Base-by-base conservation (phyloP, 2,113 vertebrate genomes). In the Picathartes gymnocephalus region DNA sequence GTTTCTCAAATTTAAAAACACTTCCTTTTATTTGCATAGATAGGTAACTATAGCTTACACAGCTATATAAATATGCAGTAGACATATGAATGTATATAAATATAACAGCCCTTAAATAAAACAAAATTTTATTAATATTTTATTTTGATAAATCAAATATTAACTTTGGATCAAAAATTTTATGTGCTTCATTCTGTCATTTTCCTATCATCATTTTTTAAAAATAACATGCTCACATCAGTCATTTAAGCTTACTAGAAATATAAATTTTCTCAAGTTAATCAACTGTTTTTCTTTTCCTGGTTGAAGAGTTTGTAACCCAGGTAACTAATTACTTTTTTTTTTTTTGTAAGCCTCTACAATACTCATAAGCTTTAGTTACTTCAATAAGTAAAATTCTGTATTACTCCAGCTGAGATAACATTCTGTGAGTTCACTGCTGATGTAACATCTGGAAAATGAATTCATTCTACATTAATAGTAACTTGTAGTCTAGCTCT, bases 391-490 rank as follows among this genome's bases (percentile, higher is more conserved):
- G 51, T 74, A 93, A 92, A 93, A 96, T 68, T 80, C 60, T 69
- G 25, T 71, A 66, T 74, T 95, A 71, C n/a, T 84, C 40, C 95
- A 94, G 90, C 88, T 95, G 94, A 90, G 83, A 95, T 77, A 95
- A 94, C 65, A 91, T 76, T 79, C 79, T 83, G 72, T 77, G 54
- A 15, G 30, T 96, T 87, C 78, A 81, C 30, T 40, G 44, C n/a
- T 86, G 57, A 30, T 44, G 31, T 39, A 89, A 95, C 95, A 97
- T 91, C 90, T 96, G 96, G 90, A 93, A 92, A 96, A 92, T 10
- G 0, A 88, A 91, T 92, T 97, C 4, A 28, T 81, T 92, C 68
- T 74, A 64, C 31, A 42, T 84, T 71, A 81, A 79, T 70, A 85
- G 48, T 25, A 56, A 66, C 30, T 88, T 3, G 0, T 31, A 80